phyloP scores from a whole-genome alignment of 2,113 vertebrate genomes.

The Eulemur rufifrons region DNA sequence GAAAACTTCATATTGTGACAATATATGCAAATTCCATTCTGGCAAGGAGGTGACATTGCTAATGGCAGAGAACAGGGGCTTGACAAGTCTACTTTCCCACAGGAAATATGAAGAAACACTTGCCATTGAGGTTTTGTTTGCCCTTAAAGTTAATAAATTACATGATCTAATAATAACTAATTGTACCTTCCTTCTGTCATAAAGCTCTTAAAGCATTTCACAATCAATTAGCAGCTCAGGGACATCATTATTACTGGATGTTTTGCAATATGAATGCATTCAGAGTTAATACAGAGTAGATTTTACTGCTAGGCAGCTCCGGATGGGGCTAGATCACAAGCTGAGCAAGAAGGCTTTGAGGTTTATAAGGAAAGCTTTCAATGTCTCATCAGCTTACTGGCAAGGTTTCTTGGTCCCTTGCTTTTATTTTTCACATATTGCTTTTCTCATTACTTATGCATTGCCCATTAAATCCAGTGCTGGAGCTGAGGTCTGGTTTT shows the following conservation, averaged over 20 bases:
- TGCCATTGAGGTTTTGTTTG: constrained; percentile 64
- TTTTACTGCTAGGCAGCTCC: neutral
- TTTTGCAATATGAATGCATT: constrained; percentile 73
- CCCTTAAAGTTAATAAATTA: constrained; percentile 74
- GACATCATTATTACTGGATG: constrained; percentile 71
- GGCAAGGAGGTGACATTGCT: neutral
- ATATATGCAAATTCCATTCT: neutral
- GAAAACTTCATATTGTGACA: constrained; percentile 38
- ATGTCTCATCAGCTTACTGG: neutral
- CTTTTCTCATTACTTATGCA: constrained; percentile 5
- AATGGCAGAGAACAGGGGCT: neutral
- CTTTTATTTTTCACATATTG: neutral
- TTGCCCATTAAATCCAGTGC: neutral
- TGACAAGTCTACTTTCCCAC: constrained; percentile 61
- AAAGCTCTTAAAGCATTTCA: constrained; percentile 80
- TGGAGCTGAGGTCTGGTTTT: neutral
- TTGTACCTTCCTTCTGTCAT: constrained; percentile 73
- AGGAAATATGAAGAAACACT: constrained; percentile 24
- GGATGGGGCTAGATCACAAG: neutral
- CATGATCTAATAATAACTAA: constrained; percentile 76
- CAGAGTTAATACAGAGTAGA: constrained; percentile 67
- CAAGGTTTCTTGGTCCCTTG: neutral
- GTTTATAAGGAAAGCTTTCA: constrained; percentile 22
- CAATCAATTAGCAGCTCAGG: constrained; percentile 78
- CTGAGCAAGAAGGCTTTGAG: constrained; percentile 21